Base-by-base conservation (phyloP, 2,113 vertebrate species). In the Marcusenius ussheri region DNA sequence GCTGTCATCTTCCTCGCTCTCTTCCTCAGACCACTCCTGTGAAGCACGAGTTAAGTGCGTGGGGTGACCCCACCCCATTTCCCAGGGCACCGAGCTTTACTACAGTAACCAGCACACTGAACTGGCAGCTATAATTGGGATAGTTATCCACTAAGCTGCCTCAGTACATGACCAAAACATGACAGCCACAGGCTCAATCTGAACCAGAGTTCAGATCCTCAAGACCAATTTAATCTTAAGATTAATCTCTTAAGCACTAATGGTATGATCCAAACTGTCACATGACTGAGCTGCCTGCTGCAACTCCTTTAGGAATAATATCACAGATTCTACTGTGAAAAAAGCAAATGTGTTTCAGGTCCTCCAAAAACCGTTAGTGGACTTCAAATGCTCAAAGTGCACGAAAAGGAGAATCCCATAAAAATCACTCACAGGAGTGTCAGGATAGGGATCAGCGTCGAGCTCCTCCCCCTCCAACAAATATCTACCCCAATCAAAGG, bases 1-100 rank as follows among this genome's bases (percentile, higher is more conserved):
- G 51, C 95, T 93, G 91, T 98, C 97, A 0, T 98, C 98, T 0
- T 97, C 97, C n/a, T 96, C 96, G 17, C 97, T 98, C 92, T 98
- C 98, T 51, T 97, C 97, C 92, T 98, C 98, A 91, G 98, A 99
- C 98, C 97, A 99, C 31, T 97, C 96, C 98, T 99, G 90, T 31
- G 86, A 84, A 58, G n/a, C 21, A 53, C 13, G 19, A 74, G 19
- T 42, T 15, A 0, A 88, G 15, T n/a, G 5, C 70, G 0, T 17
- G 45, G 70, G 83, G 21, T n/a, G 39, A 10, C 45, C 17, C 24
- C 17, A n/a, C 45, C 45, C 83, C 83, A 8, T 17, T 47, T 84
- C 45, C 83, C 39, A 47, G 17, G 15, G 15, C 17, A 42, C 1
- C 15, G 0, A 42, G 35, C 74, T 77, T 77, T 77, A 77, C 31